These are phyloP conservation scores for Rhodeus uyekii DNA, from an alignment of 2,797 vertebrate genomes.

Conservation along the genomic window DNA sequence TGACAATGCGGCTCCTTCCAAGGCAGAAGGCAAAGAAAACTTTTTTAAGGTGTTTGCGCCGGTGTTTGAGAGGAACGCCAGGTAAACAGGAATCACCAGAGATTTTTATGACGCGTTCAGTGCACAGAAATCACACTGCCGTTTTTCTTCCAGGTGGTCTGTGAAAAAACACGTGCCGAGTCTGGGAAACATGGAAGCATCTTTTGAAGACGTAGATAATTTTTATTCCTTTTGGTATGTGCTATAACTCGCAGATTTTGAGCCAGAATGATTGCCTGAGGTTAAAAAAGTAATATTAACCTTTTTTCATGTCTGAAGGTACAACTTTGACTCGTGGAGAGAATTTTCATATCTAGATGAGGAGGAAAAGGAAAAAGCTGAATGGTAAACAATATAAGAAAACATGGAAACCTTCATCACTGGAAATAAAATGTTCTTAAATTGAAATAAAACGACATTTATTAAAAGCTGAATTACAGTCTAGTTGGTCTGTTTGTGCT, in stretches of 20 bases:
- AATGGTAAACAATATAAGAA: too few species aligned
- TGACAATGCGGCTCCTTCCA: constrained; percentile 91
- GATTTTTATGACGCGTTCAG: background rate
- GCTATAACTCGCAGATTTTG: background rate
- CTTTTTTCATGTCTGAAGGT: constrained; percentile 74
- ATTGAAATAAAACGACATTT: background rate
- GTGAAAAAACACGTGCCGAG: constrained; percentile 89
- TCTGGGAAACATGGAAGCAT: constrained; percentile 84
- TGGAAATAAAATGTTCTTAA: background rate
- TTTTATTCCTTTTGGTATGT: constrained; percentile 99
- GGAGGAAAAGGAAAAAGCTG: constrained; percentile 99
- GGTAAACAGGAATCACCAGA: constrained; percentile 72
- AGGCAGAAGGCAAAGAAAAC: constrained; percentile 93
- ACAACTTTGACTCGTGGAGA: constrained; percentile 99
- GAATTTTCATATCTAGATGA: constrained; percentile 99
- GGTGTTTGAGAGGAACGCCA: constrained; percentile 93
- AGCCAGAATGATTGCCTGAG: background rate
- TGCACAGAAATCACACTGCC: background rate
- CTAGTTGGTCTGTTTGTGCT: too few species aligned
- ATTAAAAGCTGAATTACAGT: background rate
- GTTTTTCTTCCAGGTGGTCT: constrained; percentile 82
- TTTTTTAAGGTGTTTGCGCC: constrained; percentile 90
- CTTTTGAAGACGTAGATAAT: constrained; percentile 95
- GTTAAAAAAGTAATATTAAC: background rate
- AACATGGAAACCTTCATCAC: background rate